Evolutionary conservation across 2,797 vertebrate species (phyloP), one percentile per base, ranked within the genome.

Genomic region (Lateolabrax maculatus): DNA sequence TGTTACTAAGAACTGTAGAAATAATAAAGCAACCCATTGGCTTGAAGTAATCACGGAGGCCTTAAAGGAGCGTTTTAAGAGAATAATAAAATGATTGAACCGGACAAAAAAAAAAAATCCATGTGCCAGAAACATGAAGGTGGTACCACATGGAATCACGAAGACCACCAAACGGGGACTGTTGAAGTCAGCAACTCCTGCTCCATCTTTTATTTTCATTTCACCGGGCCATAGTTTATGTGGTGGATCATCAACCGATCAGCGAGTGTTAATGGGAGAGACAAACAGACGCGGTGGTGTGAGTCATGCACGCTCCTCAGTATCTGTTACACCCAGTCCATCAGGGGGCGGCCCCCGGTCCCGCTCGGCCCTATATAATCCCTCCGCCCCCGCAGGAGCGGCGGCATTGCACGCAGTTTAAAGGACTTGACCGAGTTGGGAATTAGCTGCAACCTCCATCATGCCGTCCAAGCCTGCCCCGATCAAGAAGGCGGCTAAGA

Each of bases 391-490:
- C 79, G 3, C 36, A 58, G 36, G 23, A 79, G 70, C 39, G 75
- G 62, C 79, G 93, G 87, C 93, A 91, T 81, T 92, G 90, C 92
- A 92, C 87, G 31, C 71, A 90, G 71, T 89, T 87, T 83, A 21
- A 78, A 85, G 94, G 93, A 92, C 83, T 91, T 92, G 19, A 83
- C 70, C 67, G 60, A 84, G 72, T 86, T 93, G 92, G 95, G 93
- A 93, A 92, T 90, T 92, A 93, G 75, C 93, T 90, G 91, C 86
- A 80, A 84, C 78, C 79, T 83, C 71, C 87, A 91, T 52, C 12
- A 98, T 98, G 97, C 96, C 96, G 0, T 88, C 95, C 68, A 97
- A 97, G 93, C 93, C 95, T 89, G 93, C 95, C 82, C 93, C 96
- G 0, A 95, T 96, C 85, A 96, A 96, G 93, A 96, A 95, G 89